phyloP scores from a whole-genome alignment of 2,888 invertebrate genomes.

The Cotesia congregata region DNA sequence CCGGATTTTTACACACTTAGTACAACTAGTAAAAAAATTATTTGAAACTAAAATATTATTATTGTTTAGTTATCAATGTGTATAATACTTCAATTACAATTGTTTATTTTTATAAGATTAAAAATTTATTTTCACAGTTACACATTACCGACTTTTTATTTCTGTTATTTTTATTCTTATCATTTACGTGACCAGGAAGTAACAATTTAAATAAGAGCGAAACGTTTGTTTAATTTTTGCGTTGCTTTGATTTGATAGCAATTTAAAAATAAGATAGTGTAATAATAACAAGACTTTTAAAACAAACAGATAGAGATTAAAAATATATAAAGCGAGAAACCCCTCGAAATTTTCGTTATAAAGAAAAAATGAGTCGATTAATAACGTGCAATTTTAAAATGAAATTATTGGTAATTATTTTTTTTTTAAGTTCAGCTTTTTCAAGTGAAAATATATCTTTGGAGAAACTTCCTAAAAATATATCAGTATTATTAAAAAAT shows the following conservation, averaged over 20 bases:
- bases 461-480: constrained; percentile 19
- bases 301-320: too few species aligned
- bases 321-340: too few species aligned
- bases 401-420: background rate
- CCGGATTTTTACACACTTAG: background rate
- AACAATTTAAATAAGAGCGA: background rate
- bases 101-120: background rate
- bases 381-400: too few species aligned
- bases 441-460: background rate
- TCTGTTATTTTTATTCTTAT: background rate
- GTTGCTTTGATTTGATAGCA: too few species aligned
- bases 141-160: background rate
- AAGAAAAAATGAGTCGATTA: too few species aligned
- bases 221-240: too few species aligned
- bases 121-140: background rate
- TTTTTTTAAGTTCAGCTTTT: background rate
- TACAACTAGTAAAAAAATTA: background rate
- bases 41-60: background rate
- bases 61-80: background rate
- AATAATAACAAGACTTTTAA: too few species aligned
- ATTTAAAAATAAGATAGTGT: too few species aligned
- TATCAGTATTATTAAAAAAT: constrained; percentile 44
- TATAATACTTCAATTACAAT: background rate
- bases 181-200: background rate
- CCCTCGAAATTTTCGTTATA: too few species aligned